A percentile compares a stretch with the other conserved stretches of the same genome.
These are phyloP conservation scores for Staurois parvus DNA, from an alignment of 2,797 vertebrate species.

Conservation along the genomic window DNA sequence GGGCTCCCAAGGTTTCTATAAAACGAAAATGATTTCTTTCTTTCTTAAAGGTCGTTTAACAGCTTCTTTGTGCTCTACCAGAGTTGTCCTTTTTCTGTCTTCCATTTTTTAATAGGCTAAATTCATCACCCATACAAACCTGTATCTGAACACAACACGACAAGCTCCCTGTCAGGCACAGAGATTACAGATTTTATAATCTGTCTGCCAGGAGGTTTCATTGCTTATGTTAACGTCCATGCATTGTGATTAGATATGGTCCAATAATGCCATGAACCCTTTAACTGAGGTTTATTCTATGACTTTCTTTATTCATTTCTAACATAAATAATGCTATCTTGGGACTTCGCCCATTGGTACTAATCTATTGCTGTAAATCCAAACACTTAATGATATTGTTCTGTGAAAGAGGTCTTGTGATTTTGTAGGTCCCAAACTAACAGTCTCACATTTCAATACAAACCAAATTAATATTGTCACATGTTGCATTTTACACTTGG, in stretches of 20 bases:
- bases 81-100: conserved; percentile 45
- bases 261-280: conserved; percentile 37
- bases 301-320: conserved; percentile 3
- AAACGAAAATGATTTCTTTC: conserved; percentile 19
- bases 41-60: conserved; percentile 40
- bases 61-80: conserved; percentile 37
- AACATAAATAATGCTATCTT: conserved; percentile 15
- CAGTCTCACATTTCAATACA: too few relatives aligned
- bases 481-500: too few relatives aligned
- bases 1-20: conserved; percentile 3
- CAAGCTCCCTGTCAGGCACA: conserved; percentile 50
- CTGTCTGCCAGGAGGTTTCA: conserved; percentile 55
- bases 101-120: conserved; percentile 56
- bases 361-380: background rate
- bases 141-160: conserved; percentile 57
- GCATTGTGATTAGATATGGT: conserved; percentile 58
- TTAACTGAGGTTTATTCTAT: conserved; percentile 39
- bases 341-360: too few relatives aligned
- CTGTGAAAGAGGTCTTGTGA: too few relatives aligned
- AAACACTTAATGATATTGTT: background rate
- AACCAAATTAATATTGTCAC: too few relatives aligned
- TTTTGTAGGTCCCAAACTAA: too few relatives aligned
- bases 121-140: conserved; percentile 61
- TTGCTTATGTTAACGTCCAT: conserved; percentile 42
- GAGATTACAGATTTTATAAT: conserved; percentile 62